Conservation (phyloP, 2,888 invertebrate species). For the Eulithis testata region DNA sequence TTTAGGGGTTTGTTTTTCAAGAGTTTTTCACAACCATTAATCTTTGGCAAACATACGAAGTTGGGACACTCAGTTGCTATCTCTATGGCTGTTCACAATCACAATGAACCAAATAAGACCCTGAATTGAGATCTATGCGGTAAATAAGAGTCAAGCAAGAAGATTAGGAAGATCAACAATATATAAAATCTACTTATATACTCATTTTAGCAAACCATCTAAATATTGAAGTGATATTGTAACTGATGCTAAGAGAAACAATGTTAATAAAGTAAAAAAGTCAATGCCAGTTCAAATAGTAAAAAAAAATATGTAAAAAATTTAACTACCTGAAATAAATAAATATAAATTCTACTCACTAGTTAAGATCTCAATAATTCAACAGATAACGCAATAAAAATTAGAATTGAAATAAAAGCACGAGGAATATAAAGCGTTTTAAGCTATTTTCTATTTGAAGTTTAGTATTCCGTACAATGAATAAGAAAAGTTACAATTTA, state of each 20-base stretch:
- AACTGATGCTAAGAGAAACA: too few species aligned
- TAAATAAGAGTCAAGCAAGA: too few species aligned
- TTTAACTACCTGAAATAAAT: constrained; percentile 6
- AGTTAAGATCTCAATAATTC: neutral
- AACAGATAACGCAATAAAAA: constrained; percentile 13
- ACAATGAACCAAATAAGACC: neutral
- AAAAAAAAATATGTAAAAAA: neutral
- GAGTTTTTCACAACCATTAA: constrained; percentile 2
- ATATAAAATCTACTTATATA: too few species aligned
- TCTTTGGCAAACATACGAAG: constrained; percentile 9
- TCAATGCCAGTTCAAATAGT: neutral
- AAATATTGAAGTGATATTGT: too few species aligned
- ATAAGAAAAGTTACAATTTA: constrained; percentile 24
- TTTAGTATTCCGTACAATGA: constrained; percentile 22
- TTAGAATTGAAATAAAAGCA: constrained; percentile 16
- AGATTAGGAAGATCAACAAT: too few species aligned
- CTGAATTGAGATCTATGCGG: neutral
- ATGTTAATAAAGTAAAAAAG: neutral
- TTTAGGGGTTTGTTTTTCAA: neutral
- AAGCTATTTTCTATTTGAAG: constrained; percentile 23
- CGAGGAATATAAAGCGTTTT: constrained; percentile 17
- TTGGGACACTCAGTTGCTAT: neutral
- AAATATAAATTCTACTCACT: neutral
- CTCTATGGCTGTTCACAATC: neutral
- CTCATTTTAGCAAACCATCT: neutral